phyloP scores from a whole-genome alignment of 2,888 invertebrate species.

The Leptarthrus brevirostris region DNA sequence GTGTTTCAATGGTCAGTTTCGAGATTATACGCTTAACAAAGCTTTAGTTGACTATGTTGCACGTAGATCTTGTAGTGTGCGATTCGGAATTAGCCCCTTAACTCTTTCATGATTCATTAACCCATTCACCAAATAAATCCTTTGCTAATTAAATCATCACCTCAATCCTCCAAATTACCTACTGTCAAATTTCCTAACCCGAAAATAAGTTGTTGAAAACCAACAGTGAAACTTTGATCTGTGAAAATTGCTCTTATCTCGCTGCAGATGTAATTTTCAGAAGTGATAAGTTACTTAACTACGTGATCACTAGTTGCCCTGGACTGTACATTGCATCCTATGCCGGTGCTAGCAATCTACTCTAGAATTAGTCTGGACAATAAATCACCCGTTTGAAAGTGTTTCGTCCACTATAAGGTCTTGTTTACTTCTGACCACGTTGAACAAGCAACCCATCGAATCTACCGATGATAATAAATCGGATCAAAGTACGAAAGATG shows the following conservation, averaged over 20 bases:
- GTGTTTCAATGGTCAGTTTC: too few species aligned
- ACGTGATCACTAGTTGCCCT: slow-evolving; percentile 12
- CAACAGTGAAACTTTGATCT: not conserved
- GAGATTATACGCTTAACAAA: too few species aligned
- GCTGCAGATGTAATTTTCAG: slow-evolving; percentile 5
- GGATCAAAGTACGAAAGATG: slow-evolving; percentile 13
- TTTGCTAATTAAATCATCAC: too few species aligned
- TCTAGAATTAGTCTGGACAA: slow-evolving; percentile 13
- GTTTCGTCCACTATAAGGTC: not conserved
- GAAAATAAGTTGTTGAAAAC: not conserved
- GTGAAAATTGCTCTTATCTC: not conserved
- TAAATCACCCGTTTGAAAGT: slow-evolving; percentile 3
- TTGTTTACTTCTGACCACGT: not conserved
- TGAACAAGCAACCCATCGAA: not conserved
- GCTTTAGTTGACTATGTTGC: too few species aligned
- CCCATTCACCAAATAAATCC: too few species aligned
- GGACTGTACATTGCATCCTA: too few species aligned
- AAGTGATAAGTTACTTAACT: slow-evolving; percentile 35
- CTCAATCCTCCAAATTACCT: too few species aligned
- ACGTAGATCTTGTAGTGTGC: too few species aligned
- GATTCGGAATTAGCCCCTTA: too few species aligned
- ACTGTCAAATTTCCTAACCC: too few species aligned
- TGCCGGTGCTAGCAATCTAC: slow-evolving; percentile 6
- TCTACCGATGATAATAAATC: slow-evolving; percentile 21
- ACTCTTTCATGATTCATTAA: too few species aligned